Percentiles rank a stretch among this genome's conserved stretches.
Evolutionary conservation across 2,797 vertebrate genomes (phyloP).

Genomic region (Hephaestus fuliginosus): DNA sequence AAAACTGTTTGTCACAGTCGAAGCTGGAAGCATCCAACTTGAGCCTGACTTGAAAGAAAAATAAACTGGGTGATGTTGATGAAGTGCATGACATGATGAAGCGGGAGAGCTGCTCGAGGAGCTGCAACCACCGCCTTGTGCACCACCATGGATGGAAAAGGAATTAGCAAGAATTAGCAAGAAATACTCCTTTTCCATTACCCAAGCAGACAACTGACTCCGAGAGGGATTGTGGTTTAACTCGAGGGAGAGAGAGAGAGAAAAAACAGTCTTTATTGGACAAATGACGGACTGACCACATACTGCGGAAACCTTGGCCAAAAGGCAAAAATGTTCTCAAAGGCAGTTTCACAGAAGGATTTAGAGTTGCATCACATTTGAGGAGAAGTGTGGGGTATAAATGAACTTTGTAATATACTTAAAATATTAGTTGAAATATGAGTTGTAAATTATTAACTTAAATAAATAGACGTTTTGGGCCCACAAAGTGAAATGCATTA

Average conservation of each 20-base stretch:
- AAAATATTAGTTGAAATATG: constrained; percentile 48
- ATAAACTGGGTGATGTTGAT: constrained; percentile 15
- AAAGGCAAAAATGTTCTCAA: constrained; percentile 49
- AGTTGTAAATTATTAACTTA: constrained; percentile 53
- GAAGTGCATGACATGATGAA: constrained; percentile 24
- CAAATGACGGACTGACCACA: constrained; percentile 80
- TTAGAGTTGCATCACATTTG: constrained; percentile 60
- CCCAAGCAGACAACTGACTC: constrained; percentile 81
- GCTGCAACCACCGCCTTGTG: constrained; percentile 46
- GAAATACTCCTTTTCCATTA: constrained; percentile 82
- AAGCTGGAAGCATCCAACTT: background rate
- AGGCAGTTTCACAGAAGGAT: constrained; percentile 60
- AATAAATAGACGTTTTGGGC: constrained; percentile 31
- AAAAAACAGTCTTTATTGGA: constrained; percentile 71
- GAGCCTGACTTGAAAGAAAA: constrained; percentile 38
- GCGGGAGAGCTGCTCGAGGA: constrained; percentile 17
- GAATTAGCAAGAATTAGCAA: constrained; percentile 73
- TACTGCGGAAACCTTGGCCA: constrained; percentile 60
- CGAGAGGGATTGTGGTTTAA: constrained; percentile 81
- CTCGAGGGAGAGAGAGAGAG: constrained; percentile 48
- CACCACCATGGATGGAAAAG: constrained; percentile 75
- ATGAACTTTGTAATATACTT: constrained; percentile 42
- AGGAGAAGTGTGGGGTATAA: constrained; percentile 23
- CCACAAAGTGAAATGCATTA: constrained; percentile 28
- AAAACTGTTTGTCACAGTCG: constrained; percentile 13